Conservation (phyloP, 2,797 vertebrate species). For the Limnodromus scolopaceus region DNA sequence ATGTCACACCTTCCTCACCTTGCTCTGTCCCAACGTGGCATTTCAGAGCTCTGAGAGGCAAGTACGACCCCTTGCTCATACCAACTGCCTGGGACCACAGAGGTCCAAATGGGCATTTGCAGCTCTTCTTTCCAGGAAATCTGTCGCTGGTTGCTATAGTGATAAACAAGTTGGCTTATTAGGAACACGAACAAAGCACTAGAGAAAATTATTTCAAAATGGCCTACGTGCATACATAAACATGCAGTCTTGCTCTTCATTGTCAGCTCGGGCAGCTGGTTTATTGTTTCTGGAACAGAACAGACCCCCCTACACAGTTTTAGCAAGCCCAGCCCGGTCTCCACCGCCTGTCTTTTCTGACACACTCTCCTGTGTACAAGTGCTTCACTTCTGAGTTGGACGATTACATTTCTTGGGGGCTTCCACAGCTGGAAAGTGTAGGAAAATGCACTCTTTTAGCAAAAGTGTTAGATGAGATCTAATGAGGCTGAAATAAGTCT, state of each 20-base stretch:
- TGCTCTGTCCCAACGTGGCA: not conserved
- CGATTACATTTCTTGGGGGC: not conserved
- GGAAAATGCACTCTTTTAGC: not conserved
- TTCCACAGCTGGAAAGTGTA: not conserved
- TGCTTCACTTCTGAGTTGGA: not conserved
- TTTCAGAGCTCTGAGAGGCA: not conserved
- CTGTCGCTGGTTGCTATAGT: conserved; percentile 55
- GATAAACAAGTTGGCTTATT: conserved; percentile 63
- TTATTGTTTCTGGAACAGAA: not conserved
- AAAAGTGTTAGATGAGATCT: not conserved
- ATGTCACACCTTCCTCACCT: not conserved
- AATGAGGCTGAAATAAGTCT: not conserved
- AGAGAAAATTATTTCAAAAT: conserved; percentile 47
- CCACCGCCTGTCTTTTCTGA: not conserved
- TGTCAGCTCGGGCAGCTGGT: not conserved
- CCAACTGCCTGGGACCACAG: not conserved
- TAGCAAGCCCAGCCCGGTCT: not conserved
- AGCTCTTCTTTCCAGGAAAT: conserved; percentile 26
- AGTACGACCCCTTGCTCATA: not conserved
- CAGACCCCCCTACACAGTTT: rapidly evolving
- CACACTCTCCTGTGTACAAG: not conserved
- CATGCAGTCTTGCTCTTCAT: not conserved
- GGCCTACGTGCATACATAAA: conserved; percentile 2
- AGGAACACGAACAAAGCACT: conserved; percentile 53
- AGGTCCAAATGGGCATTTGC: conserved; percentile 15